These are phyloP conservation scores for Sturnus vulgaris DNA, from an alignment of 2,113 vertebrate species.

Conservation along the genomic window DNA sequence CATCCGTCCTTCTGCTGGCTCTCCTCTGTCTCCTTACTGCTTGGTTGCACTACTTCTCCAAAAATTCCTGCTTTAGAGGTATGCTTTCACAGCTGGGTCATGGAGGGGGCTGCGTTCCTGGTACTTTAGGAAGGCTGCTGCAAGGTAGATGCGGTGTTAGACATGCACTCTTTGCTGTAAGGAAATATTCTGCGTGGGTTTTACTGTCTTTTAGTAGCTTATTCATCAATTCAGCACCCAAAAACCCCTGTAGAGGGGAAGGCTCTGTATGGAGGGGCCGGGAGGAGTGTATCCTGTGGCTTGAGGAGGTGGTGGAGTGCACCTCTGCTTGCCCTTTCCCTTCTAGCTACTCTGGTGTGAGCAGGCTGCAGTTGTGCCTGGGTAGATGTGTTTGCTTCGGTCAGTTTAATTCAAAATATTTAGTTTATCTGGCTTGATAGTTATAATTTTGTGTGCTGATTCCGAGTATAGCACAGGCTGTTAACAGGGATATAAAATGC, in stretches of 20 bases:
- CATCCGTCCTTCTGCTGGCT: constrained; percentile 10
- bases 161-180: neutral
- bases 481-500: neutral
- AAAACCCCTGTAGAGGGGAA: neutral
- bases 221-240: neutral
- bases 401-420: neutral
- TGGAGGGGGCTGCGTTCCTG: neutral
- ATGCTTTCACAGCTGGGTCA: neutral
- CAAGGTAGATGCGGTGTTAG: neutral
- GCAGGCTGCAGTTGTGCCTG: neutral
- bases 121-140: neutral
- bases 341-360: neutral
- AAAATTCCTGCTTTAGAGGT: constrained; percentile 37
- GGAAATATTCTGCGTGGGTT: neutral
- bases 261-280: neutral
- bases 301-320: neutral
- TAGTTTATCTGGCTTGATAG: neutral
- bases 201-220: neutral
- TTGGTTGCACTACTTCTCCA: neutral
- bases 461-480: neutral
- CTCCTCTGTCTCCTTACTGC: neutral
- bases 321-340: neutral
- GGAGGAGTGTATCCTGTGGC: neutral
- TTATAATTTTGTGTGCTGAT: neutral
- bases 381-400: neutral